Evolutionary conservation across 2,113 vertebrate species (phyloP).

Genomic region (Orientallactaga bullata): DNA sequence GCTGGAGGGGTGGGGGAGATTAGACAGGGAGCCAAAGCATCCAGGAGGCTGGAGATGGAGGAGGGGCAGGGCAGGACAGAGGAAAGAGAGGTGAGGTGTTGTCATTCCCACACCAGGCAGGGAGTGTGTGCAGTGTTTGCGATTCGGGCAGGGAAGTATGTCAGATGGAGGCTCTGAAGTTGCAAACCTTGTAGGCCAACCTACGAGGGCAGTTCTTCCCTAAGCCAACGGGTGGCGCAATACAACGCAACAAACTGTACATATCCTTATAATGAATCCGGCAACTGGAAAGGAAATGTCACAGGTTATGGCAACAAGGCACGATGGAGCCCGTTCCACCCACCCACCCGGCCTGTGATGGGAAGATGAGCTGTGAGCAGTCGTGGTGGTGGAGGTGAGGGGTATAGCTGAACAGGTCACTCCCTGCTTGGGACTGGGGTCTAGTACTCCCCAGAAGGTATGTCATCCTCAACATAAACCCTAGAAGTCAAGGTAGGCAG

Average conservation of each 20-base stretch:
- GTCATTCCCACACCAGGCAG: slow-evolving; percentile 89
- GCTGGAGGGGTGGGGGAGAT: slow-evolving; percentile 70
- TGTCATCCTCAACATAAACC: neutral
- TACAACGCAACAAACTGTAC: slow-evolving; percentile 98
- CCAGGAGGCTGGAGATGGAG: slow-evolving; percentile 51
- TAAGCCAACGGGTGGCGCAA: slow-evolving; percentile 98
- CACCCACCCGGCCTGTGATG: neutral
- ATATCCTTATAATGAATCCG: slow-evolving; percentile 98
- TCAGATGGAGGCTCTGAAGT: slow-evolving; percentile 89
- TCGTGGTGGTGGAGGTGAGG: neutral
- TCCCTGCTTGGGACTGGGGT: neutral
- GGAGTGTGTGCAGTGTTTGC: slow-evolving; percentile 76
- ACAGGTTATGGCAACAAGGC: slow-evolving; percentile 79
- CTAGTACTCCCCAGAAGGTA: neutral
- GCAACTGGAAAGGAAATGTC: slow-evolving; percentile 96
- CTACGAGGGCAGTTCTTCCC: slow-evolving; percentile 98
- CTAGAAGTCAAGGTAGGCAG: neutral
- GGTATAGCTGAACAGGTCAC: neutral
- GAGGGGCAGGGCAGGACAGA: slow-evolving; percentile 79
- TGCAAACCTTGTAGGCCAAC: slow-evolving; percentile 99
- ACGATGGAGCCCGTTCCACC: neutral
- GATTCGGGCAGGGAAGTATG: slow-evolving; percentile 74
- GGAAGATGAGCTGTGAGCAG: neutral
- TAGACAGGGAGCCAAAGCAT: slow-evolving; percentile 74
- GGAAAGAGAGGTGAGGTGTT: slow-evolving; percentile 86